Percentiles rank a stretch among this genome's conserved stretches.
Evolutionary conservation across 2,797 vertebrate species (phyloP).

Genomic region (Orestias chungarensis): DNA sequence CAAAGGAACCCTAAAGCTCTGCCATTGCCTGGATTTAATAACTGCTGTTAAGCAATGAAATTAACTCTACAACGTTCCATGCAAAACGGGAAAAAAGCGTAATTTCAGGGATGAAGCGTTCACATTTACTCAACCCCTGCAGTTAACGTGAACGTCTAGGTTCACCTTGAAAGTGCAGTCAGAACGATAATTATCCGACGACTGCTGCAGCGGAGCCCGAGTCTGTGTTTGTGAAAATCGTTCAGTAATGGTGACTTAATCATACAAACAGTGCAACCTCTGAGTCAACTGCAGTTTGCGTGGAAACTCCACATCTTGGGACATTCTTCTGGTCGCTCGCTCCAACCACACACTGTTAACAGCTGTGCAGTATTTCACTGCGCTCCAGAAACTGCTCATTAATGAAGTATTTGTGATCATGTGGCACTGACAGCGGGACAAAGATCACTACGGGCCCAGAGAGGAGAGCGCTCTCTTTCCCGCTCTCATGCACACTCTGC

Average conservation of each 20-base stretch:
- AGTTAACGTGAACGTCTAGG: not conserved
- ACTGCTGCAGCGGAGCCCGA: not conserved
- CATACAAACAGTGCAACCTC: slow-evolving; percentile 69
- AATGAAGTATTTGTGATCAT: slow-evolving; percentile 73
- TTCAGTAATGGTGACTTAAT: slow-evolving; percentile 68
- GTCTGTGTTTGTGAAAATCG: slow-evolving; percentile 9
- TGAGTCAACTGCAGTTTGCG: slow-evolving; percentile 69
- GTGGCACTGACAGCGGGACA: slow-evolving; percentile 62
- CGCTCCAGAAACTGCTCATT: slow-evolving; percentile 66
- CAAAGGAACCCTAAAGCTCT: no score
- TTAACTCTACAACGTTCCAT: no score
- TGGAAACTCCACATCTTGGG: slow-evolving; percentile 73
- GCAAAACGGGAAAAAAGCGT: no score
- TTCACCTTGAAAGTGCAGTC: not conserved
- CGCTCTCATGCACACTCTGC: slow-evolving; percentile 63
- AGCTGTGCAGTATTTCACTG: slow-evolving; percentile 77
- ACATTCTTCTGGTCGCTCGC: slow-evolving; percentile 74
- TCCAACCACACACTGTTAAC: slow-evolving; percentile 78
- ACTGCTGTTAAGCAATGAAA: no score
- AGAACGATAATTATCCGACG: not conserved
- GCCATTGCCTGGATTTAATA: no score
- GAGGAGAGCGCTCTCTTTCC: slow-evolving; percentile 42
- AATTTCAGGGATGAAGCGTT: not conserved
- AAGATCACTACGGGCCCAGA: slow-evolving; percentile 43
- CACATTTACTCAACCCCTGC: not conserved